Evolutionary conservation across 2,797 vertebrate species (phyloP), one percentile per base, ranked within the genome.

Genomic region (Eupleurogrammus muticus): DNA sequence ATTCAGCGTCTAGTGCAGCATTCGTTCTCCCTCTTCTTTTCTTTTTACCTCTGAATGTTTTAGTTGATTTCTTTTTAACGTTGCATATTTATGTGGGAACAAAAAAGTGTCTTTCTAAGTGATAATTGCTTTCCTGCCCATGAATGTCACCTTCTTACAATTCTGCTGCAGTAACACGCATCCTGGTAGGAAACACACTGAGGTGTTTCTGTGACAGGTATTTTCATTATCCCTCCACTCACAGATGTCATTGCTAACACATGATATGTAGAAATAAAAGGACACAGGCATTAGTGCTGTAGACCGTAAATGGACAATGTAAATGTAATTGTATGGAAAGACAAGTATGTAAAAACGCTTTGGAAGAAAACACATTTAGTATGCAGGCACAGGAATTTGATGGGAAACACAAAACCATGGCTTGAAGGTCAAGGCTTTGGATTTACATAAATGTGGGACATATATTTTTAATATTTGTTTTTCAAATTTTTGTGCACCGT

Each of bases 121-220:
- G 42, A 58, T 75, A 66, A 78, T 81, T 83, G 66, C 54, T 76
- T 66, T 76, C 68, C 50, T 9, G 2, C 40, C n/a, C n/a, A 1
- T 52, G 11, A 48, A 10, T 40, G 35, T 13, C 19, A 60, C 42
- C 56, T 19, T 57, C 21, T 60, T 73, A 49, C 11, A 61, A 20
- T 51, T 53, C 35, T 11, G 36, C 56, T 55, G 52, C 51, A 72
- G 34, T 19, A 50, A 44, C 54, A 23, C 28, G 21, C 44, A 32
- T 48, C 47, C 56, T 68, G 57, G 21, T 52, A 28, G n/a, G 32
- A 55, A 62, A 66, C 7, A 21, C 34, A 54, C 23, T 57, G 60
- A 67, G 55, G 13, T 24, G 44, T 49, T 68, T 61, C 11, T 65
- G 11, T 19, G 44, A 66, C 9, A n/a, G 28, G 5, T 0, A 2